Conservation (phyloP, 1,140 invertebrate species). For the Leptinotarsa lineolata region DNA sequence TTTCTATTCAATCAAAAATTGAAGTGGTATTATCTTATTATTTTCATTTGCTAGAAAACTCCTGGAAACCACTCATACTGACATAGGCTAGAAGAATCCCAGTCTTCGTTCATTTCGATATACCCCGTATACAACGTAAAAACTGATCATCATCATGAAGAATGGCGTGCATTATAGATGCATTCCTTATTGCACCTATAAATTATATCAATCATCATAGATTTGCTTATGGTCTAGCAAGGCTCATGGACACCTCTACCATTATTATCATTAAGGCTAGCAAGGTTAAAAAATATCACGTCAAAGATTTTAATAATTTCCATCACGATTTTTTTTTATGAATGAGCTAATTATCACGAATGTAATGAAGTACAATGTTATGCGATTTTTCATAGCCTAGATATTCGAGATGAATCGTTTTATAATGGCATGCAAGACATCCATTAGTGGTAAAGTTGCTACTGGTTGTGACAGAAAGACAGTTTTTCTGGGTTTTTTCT, state of each 20-base stretch:
- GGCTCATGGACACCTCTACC: conserved; percentile 5
- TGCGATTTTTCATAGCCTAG: background rate
- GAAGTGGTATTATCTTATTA: too few relatives aligned
- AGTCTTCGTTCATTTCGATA: too few relatives aligned
- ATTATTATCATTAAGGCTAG: conserved; percentile 23
- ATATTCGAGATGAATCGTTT: background rate
- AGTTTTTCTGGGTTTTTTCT: background rate
- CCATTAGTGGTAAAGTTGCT: background rate
- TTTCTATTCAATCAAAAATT: too few relatives aligned
- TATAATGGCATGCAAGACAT: background rate
- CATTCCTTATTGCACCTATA: conserved; percentile 21
- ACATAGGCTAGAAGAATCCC: too few relatives aligned
- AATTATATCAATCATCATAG: conserved; percentile 5
- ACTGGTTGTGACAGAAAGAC: background rate
- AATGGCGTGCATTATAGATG: conserved; percentile 6
- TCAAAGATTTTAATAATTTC: conserved; percentile 12
- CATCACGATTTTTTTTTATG: conserved; percentile 10
- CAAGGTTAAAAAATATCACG: conserved; percentile 23
- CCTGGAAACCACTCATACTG: too few relatives aligned
- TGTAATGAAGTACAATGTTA: conserved; percentile 1
- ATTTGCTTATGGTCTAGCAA: conserved; percentile 13
- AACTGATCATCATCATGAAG: too few relatives aligned
- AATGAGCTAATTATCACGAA: background rate
- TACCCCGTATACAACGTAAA: too few relatives aligned
- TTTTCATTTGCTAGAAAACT: too few relatives aligned